Evolutionary conservation across 1,140 invertebrate genomes (phyloP).

Genomic region (Drosophila lacertosa): DNA sequence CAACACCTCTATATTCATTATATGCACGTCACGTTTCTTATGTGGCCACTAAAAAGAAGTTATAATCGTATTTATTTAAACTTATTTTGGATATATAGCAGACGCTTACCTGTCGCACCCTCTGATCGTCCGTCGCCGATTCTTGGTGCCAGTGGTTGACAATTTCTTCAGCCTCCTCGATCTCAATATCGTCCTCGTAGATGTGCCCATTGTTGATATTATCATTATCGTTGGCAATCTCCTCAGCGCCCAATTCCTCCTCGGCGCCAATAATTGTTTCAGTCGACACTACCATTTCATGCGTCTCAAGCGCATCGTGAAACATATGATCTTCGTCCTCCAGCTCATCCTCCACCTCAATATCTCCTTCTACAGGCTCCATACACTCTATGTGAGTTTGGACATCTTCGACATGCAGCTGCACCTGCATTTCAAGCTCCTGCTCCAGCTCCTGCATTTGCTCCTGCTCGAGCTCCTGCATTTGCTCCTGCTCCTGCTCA

Average conservation of each 20-base stretch:
- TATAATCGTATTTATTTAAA: neutral
- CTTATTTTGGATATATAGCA: neutral
- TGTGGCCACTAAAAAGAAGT: neutral
- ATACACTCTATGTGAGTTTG: too few species aligned
- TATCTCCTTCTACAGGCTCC: too few species aligned
- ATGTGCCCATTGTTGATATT: conserved; percentile 34
- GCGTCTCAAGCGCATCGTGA: conserved; percentile 43
- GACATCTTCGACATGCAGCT: too few species aligned
- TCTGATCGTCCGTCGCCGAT: neutral
- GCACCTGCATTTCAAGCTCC: neutral
- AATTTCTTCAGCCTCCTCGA: conserved; percentile 4
- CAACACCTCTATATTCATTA: neutral
- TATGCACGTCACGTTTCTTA: too few species aligned
- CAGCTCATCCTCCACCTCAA: conserved; percentile 1
- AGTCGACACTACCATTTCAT: conserved; percentile 53
- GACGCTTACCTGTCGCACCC: neutral
- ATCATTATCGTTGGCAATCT: conserved; percentile 24
- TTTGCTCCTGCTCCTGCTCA: conserved; percentile 4
- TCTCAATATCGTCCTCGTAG: conserved; percentile 5
- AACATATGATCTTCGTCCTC: conserved; percentile 38
- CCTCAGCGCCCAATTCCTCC: conserved; percentile 36
- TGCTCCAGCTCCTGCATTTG: conserved; percentile 10
- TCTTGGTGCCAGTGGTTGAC: conserved; percentile 10
- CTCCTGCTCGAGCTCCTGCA: neutral
- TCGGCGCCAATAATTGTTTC: conserved; percentile 56